phyloP scores from a whole-genome alignment of 2,113 vertebrate species.

The Crotophaga sulcirostris region DNA sequence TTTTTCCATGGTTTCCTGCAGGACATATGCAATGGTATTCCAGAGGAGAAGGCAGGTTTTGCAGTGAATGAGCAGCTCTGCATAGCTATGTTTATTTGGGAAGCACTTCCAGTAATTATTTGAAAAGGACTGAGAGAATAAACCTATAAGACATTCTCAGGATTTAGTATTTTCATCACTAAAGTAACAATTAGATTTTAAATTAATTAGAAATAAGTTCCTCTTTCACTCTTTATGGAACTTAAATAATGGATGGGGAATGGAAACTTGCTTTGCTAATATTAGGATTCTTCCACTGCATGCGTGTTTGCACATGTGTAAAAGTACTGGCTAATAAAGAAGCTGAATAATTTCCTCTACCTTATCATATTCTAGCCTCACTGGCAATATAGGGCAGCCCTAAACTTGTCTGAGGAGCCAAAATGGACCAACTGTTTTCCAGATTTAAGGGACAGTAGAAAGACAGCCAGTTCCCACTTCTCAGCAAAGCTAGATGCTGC shows the following conservation, averaged over 20 bases:
- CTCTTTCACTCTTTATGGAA: not conserved
- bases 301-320: not conserved
- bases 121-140: not conserved
- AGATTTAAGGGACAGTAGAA: not conserved
- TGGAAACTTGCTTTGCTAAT: not conserved
- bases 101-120: conserved; percentile 60
- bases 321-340: not conserved
- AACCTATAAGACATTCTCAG: conserved; percentile 10
- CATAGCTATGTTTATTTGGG: not conserved
- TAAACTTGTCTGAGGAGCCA: not conserved
- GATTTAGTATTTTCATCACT: not conserved
- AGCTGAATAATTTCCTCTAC: not conserved
- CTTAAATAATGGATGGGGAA: not conserved
- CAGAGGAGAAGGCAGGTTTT: conserved; percentile 39
- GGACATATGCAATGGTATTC: conserved; percentile 23
- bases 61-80: conserved; percentile 1
- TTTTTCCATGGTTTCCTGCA: conserved; percentile 60
- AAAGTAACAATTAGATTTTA: not conserved
- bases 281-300: not conserved
- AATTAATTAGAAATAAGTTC: not conserved
- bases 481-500: not conserved
- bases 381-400: not conserved
- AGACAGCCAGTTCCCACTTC: not conserved
- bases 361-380: conserved; percentile 9
- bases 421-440: conserved; percentile 32